These are phyloP conservation scores for Cheilosia soror DNA, from an alignment of 2,888 invertebrate species.

Conservation along the genomic window DNA sequence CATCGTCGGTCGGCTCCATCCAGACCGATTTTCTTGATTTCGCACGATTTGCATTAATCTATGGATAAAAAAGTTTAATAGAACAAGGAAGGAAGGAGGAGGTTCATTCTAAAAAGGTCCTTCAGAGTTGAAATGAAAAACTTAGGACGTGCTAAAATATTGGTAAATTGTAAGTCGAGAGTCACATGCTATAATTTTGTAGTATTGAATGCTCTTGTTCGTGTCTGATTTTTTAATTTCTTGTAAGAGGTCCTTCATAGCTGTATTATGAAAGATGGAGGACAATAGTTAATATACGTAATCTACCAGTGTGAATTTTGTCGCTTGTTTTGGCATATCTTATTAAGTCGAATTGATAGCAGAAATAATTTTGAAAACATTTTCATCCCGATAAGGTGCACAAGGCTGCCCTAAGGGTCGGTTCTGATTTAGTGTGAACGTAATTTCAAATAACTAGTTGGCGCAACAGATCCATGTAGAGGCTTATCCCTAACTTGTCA, in stretches of 20 bases:
- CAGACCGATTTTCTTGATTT: slow-evolving; percentile 65
- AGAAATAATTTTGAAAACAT: no score
- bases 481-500: no score
- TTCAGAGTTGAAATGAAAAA: slow-evolving; percentile 49
- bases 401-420: no score
- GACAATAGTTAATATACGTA: background rate
- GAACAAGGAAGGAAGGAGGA: slow-evolving; percentile 27
- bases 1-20: slow-evolving; percentile 28
- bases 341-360: no score
- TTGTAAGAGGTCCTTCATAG: background rate
- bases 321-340: no score
- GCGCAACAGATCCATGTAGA: no score
- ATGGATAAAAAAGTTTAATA: slow-evolving; percentile 49
- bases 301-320: background rate
- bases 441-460: no score
- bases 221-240: background rate
- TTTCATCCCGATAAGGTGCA: no score
- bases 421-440: no score
- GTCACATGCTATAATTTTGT: slow-evolving; percentile 4
- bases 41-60: slow-evolving; percentile 68
- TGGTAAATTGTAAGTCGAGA: slow-evolving; percentile 3
- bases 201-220: slow-evolving; percentile 5
- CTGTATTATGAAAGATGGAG: background rate
- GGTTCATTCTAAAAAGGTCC: slow-evolving; percentile 23
- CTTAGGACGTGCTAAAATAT: slow-evolving; percentile 44